Evolutionary conservation across 2,113 vertebrate species (phyloP).

Genomic region (Lophotis ruficrista): DNA sequence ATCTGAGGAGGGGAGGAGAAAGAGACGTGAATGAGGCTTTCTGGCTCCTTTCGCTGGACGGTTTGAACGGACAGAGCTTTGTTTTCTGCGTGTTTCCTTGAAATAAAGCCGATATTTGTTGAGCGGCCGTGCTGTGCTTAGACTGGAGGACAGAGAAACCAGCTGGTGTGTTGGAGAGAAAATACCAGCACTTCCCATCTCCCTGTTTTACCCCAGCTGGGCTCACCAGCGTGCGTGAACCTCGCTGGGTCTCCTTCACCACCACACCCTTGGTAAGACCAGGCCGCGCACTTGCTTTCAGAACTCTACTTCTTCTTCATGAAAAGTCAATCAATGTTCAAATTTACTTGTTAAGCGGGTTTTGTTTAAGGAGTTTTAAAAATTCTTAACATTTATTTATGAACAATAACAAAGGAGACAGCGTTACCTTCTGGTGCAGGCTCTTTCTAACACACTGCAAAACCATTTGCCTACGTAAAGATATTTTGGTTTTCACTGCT

Average conservation of each 20-base stretch:
- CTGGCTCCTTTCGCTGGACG: neutral
- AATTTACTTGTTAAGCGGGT: neutral
- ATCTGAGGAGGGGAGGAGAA: neutral
- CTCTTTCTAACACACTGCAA: neutral
- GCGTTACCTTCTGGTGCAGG: neutral
- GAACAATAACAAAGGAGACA: neutral
- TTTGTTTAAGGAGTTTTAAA: neutral
- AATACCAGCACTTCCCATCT: neutral
- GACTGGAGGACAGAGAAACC: neutral
- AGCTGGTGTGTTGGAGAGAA: neutral
- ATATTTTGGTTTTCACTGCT: neutral
- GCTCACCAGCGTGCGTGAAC: neutral
- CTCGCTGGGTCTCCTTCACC: neutral
- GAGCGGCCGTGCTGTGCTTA: neutral
- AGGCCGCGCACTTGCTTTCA: neutral
- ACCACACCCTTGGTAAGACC: neutral
- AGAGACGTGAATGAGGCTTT: neutral
- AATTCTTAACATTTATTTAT: neutral
- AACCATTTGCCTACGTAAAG: neutral
- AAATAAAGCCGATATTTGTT: neutral
- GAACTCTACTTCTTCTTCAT: neutral
- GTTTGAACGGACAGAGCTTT: neutral
- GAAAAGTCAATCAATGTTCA: neutral
- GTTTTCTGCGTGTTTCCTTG: neutral
- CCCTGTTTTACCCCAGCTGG: neutral